These are phyloP conservation scores for Triplophysa dalaica DNA, from an alignment of 2,113 vertebrate species.

Conservation along the genomic window DNA sequence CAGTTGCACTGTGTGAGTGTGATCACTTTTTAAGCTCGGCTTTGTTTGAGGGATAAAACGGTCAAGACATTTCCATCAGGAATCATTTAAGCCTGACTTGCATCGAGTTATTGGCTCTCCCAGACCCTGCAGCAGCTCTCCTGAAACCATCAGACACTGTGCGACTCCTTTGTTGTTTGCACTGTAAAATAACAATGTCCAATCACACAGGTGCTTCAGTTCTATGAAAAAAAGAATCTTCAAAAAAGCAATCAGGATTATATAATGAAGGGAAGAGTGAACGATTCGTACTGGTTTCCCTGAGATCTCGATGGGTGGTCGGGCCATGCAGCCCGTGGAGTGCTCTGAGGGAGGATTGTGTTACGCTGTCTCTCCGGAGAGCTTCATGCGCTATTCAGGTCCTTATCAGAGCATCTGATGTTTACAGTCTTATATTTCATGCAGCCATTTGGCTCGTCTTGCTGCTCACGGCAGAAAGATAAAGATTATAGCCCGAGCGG, in stretches of 20 bases:
- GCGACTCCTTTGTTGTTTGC: neutral
- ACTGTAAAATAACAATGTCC: constrained; percentile 11
- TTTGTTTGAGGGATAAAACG: constrained; percentile 3
- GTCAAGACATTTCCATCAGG: constrained; percentile 17
- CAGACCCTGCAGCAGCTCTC: neutral
- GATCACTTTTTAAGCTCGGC: constrained; percentile 8
- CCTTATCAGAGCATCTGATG: constrained; percentile 44
- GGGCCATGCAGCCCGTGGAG: neutral
- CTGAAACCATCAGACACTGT: constrained; percentile 2
- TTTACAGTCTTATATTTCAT: constrained; percentile 30
- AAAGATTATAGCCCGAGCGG: constrained; percentile 9
- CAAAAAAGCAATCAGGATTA: constrained; percentile 14
- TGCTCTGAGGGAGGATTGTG: neutral
- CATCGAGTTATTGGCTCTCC: neutral
- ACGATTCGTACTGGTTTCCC: neutral
- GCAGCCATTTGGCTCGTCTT: neutral
- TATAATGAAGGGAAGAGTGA: constrained; percentile 19
- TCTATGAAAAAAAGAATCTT: constrained; percentile 18
- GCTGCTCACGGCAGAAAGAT: constrained; percentile 14
- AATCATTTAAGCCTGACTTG: constrained; percentile 13
- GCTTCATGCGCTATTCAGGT: constrained; percentile 17
- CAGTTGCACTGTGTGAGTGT: neutral
- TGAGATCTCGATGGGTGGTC: constrained; percentile 34
- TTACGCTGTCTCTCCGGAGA: constrained; percentile 13
- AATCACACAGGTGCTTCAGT: neutral